Base-by-base conservation (phyloP, 1,140 invertebrate genomes). In the Mactra quadrangularis region DNA sequence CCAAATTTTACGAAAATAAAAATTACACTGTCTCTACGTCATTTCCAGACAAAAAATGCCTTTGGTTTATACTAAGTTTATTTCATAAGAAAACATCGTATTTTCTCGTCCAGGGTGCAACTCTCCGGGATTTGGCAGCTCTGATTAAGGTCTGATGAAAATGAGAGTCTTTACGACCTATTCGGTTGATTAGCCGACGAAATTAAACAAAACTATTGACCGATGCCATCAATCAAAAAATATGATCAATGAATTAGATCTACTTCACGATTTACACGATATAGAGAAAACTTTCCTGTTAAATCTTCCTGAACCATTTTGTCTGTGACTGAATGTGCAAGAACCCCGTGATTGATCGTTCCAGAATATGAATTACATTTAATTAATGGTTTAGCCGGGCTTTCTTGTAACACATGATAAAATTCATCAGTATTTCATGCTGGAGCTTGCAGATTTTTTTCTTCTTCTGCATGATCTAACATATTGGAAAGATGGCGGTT, bases 171-270 rank as follows among this genome's bases (percentile, higher is more conserved):
- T 76, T 76, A 64, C 45, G 74, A 76, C 74, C 74, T 47, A 50
- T n/a, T 33, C 29, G 33, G 19, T 45, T 76, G 74, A 76, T 76
- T 76, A 76, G 55, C 35, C 17, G 3, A 31, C 33, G 57, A 76
- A 76, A 76, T 76, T 76, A 76, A 76, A 76, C 74, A 76, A 47
- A 76, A 64, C 33, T 76, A 76, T 76, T 76, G 74, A 76, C 74
- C 74, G 62, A 45, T 41, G 6, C 57, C 57, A 35, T 76, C 27
- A 57, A 57, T 53, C 53, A 76, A 62, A 76, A 25, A 45, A 35
- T 68, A 19, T 50, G 74, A 76, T 76, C 59, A 41, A 76, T 76
- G 50, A 45, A 35, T 7, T 7, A 15, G 38, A 7, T 41, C 38
- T n/a, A n/a, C n/a, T n/a, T n/a, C 38, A 15, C 38, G 15, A 15